Conservation (phyloP, 2,888 invertebrate genomes). For the Pocota personata region DNA sequence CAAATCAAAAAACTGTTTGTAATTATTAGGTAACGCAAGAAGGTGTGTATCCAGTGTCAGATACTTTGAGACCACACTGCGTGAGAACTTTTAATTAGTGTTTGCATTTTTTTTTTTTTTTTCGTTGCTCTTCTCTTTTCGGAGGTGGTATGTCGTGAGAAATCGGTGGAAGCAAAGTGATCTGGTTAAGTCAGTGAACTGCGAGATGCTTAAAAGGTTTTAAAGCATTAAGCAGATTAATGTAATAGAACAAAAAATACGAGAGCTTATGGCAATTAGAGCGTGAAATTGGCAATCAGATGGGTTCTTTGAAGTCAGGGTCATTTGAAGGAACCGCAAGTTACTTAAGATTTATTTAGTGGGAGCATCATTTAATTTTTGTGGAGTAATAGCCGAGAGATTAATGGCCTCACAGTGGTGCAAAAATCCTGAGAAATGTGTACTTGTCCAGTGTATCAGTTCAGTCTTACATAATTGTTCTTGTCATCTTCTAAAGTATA, state of each 20-base stretch:
- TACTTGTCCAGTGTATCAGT: no score
- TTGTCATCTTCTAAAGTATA: no score
- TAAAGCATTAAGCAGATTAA: constrained; percentile 3
- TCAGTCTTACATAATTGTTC: no score
- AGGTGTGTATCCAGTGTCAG: constrained; percentile 46
- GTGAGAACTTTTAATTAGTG: constrained; percentile 71
- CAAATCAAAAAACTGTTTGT: constrained; percentile 61
- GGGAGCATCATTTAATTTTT: not conserved
- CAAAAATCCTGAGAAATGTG: no score
- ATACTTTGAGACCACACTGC: constrained; percentile 47
- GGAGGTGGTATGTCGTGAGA: constrained; percentile 18
- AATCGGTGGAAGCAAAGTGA: not conserved
- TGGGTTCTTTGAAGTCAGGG: not conserved
- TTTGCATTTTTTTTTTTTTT: constrained; percentile 19
- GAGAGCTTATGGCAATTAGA: constrained; percentile 36
- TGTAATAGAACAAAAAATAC: not conserved
- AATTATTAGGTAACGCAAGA: constrained; percentile 69
- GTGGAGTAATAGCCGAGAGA: not conserved
- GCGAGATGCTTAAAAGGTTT: constrained; percentile 8
- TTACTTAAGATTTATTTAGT: not conserved
- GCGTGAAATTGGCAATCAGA: constrained; percentile 33
- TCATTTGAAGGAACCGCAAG: not conserved
- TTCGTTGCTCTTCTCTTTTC: not conserved
- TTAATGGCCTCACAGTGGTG: not conserved
- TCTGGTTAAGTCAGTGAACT: constrained; percentile 51